phyloP scores from a whole-genome alignment of 2,888 invertebrate species.

The Argynnis bischoffii region DNA sequence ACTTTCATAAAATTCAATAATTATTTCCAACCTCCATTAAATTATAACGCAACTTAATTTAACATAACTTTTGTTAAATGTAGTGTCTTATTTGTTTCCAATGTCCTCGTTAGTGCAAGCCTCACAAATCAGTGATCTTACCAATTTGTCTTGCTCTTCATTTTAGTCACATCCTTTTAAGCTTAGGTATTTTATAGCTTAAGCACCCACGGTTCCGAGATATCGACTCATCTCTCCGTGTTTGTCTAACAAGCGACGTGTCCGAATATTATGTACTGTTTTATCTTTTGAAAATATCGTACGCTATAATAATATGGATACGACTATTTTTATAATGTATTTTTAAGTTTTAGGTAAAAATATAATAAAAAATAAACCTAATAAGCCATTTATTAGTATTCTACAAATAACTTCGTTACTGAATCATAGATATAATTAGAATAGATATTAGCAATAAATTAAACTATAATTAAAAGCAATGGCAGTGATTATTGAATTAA shows the following conservation, averaged over 20 bases:
- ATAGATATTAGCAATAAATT: slow-evolving; percentile 7
- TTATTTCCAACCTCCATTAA: no score
- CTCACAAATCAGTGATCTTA: slow-evolving; percentile 44
- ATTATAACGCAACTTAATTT: no score
- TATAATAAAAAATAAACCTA: no score
- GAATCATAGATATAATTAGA: slow-evolving; percentile 6
- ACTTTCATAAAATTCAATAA: no score
- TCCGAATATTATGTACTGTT: slow-evolving; percentile 77
- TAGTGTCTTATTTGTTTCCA: not conserved
- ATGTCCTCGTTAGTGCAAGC: slow-evolving; percentile 40
- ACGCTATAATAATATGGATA: slow-evolving; percentile 51
- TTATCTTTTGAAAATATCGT: slow-evolving; percentile 56
- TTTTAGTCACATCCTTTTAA: slow-evolving; percentile 61
- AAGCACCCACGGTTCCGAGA: slow-evolving; percentile 74
- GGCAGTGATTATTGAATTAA: slow-evolving; percentile 16
- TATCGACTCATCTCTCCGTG: slow-evolving; percentile 74
- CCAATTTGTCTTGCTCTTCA: slow-evolving; percentile 61
- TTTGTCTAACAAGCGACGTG: slow-evolving; percentile 81
- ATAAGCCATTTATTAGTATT: not conserved
- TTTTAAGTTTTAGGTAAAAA: no score
- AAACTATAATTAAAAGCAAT: slow-evolving; percentile 20
- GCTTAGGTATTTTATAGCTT: slow-evolving; percentile 35
- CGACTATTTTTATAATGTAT: slow-evolving; percentile 15
- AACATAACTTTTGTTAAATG: no score
- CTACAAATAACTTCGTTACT: not conserved